Conservation (phyloP, 2,888 invertebrate genomes). For the Cenopis cana region DNA sequence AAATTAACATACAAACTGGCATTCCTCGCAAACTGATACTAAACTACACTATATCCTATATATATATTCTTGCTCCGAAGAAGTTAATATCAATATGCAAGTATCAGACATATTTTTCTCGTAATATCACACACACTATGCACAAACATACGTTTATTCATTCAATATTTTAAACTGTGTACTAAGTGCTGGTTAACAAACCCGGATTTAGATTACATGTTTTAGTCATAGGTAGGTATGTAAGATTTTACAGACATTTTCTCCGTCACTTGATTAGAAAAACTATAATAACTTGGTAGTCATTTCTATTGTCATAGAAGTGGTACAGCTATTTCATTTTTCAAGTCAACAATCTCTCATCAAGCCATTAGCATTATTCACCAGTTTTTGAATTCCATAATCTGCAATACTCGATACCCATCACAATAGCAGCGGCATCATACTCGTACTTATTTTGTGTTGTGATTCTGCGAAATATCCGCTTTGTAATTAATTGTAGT, state of each 20-base stretch:
- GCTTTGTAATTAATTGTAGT: constrained; percentile 1
- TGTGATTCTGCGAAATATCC: constrained; percentile 9
- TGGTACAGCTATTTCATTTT: constrained; percentile 49
- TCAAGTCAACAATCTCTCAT: neutral
- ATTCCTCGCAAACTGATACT: too few relatives aligned
- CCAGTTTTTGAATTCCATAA: neutral
- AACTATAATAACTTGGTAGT: constrained; percentile 49
- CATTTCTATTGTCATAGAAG: constrained; percentile 59
- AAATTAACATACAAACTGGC: too few relatives aligned
- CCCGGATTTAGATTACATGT: neutral
- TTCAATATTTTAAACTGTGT: too few relatives aligned
- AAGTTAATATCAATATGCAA: too few relatives aligned
- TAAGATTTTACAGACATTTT: neutral
- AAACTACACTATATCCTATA: too few relatives aligned
- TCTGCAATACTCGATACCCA: neutral
- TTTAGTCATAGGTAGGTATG: too few relatives aligned
- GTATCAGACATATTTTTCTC: too few relatives aligned
- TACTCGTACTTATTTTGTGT: constrained; percentile 1
- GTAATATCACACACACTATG: too few relatives aligned
- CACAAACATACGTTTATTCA: too few relatives aligned
- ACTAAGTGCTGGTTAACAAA: too few relatives aligned
- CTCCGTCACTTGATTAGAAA: neutral
- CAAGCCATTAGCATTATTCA: neutral
- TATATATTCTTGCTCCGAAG: too few relatives aligned
- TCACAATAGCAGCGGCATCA: neutral